Conservation (phyloP, 1,140 invertebrate genomes). For the Calliopsis andreniformis region DNA sequence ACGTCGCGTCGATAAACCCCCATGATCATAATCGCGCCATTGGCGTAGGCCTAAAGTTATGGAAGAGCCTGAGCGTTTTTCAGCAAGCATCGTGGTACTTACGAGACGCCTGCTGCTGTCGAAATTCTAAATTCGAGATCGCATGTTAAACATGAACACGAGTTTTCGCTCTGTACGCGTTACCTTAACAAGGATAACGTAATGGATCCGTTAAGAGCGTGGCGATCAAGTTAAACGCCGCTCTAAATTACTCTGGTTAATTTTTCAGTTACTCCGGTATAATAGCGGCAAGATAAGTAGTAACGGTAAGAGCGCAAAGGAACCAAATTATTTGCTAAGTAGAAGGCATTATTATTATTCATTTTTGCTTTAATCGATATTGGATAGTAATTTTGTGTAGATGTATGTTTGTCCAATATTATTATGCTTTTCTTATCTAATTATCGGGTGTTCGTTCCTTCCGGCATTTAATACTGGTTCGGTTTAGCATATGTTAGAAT, state of each 20-base stretch:
- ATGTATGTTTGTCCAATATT: slow-evolving; percentile 6
- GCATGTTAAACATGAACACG: slow-evolving; percentile 26
- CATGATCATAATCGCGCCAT: not conserved
- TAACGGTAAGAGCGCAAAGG: slow-evolving; percentile 33
- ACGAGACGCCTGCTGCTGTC: not conserved
- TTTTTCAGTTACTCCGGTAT: slow-evolving; percentile 59
- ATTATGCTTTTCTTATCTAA: not conserved
- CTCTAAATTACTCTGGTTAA: slow-evolving; percentile 59
- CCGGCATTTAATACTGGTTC: not conserved
- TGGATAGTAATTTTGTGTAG: not conserved
- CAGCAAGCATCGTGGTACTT: too few relatives aligned
- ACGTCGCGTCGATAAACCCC: slow-evolving; percentile 38
- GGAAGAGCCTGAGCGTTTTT: too few relatives aligned
- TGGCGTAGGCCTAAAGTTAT: not conserved
- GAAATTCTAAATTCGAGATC: slow-evolving; percentile 43
- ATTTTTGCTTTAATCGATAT: slow-evolving; percentile 10
- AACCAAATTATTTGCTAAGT: slow-evolving; percentile 44
- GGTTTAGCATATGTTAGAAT: too few relatives aligned
- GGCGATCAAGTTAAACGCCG: slow-evolving; percentile 61
- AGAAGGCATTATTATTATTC: slow-evolving; percentile 31
- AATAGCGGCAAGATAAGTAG: slow-evolving; percentile 54
- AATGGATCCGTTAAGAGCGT: slow-evolving; percentile 55
- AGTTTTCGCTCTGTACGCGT: slow-evolving; percentile 39
- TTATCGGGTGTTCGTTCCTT: not conserved
- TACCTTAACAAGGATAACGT: slow-evolving; percentile 51